Percentiles rank a stretch among this genome's conserved stretches.
Evolutionary conservation across 2,113 vertebrate genomes (phyloP).

Genomic region (Rhinoptilus africanus): DNA sequence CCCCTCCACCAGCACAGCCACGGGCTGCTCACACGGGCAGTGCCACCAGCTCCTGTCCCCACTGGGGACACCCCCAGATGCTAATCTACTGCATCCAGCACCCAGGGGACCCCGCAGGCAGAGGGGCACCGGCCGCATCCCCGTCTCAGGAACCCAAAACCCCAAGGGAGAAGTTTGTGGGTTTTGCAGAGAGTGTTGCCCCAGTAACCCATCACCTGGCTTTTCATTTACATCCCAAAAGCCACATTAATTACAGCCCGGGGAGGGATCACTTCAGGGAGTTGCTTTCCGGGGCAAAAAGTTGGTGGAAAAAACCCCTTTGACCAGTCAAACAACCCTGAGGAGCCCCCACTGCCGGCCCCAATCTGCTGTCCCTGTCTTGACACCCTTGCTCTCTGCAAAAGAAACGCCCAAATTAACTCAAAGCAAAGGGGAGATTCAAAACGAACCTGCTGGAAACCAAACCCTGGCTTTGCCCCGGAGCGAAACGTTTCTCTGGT

Average conservation of each 20-base stretch:
- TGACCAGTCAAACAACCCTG: background rate
- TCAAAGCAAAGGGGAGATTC: background rate
- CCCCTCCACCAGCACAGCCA: background rate
- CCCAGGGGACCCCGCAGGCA: background rate
- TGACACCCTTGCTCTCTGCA: background rate
- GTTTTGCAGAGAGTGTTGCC: background rate
- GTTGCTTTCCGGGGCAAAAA: background rate
- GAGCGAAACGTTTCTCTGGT: background rate
- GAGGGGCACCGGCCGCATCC: accelerated
- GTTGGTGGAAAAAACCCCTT: background rate
- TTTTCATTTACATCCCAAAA: background rate
- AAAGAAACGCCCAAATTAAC: background rate
- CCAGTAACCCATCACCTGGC: background rate
- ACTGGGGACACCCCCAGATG: background rate
- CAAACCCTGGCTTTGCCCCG: background rate
- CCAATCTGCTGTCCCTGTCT: background rate
- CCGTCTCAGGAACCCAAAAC: background rate
- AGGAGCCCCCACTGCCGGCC: background rate
- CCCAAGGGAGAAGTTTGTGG: background rate
- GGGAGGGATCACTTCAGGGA: background rate
- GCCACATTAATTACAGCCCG: background rate
- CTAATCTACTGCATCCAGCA: background rate
- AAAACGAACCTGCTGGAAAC: background rate
- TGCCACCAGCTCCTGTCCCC: background rate
- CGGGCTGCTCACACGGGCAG: background rate